Conservation (phyloP, 2,113 vertebrate genomes). For the Corynorhinus townsendii region DNA sequence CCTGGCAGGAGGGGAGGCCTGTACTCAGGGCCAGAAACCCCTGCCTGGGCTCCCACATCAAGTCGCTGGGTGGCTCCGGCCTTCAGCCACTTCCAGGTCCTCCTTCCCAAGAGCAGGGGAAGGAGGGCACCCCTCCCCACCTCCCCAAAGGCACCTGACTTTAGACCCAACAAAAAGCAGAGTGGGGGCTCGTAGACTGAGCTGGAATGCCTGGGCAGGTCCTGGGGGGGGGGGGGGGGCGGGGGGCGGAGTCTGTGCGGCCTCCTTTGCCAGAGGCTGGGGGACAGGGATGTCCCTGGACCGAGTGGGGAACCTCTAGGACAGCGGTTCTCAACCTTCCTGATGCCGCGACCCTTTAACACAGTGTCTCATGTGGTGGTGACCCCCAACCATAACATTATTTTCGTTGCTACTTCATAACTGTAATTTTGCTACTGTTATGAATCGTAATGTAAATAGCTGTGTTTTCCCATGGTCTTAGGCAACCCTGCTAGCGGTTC, state of each 20-base stretch:
- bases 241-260: not conserved
- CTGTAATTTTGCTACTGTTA: too few relatives aligned
- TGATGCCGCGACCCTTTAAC: too few relatives aligned
- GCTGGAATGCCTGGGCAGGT: not conserved
- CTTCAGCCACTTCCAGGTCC: not conserved
- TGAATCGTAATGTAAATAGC: too few relatives aligned
- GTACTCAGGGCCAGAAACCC: not conserved
- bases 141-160: not conserved
- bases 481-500: too few relatives aligned
- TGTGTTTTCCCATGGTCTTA: too few relatives aligned
- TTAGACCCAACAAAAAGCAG: not conserved
- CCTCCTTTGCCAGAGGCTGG: not conserved
- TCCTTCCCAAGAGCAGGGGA: not conserved
- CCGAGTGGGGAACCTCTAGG: not conserved
- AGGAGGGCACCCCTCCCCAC: not conserved
- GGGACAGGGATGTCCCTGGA: not conserved
- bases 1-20: not conserved
- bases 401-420: too few relatives aligned
- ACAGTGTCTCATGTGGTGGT: too few relatives aligned
- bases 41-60: not conserved
- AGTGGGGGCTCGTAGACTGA: not conserved
- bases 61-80: not conserved
- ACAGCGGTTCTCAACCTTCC: too few relatives aligned
- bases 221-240: not conserved
- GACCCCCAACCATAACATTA: too few relatives aligned